Base-by-base conservation (phyloP, 2,797 vertebrate genomes). In the Nasua narica region DNA sequence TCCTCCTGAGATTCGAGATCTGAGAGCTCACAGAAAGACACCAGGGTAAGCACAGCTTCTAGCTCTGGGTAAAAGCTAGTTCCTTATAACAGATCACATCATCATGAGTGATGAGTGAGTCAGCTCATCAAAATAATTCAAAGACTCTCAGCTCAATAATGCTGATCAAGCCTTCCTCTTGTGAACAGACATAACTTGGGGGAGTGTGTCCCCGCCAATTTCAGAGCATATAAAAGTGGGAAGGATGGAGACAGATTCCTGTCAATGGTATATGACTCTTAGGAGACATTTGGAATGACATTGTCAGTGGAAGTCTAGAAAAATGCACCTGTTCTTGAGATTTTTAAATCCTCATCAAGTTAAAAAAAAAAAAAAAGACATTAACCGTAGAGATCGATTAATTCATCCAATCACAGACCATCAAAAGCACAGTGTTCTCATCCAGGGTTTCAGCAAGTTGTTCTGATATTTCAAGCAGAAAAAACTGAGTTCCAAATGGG, bases 231-330 rank as follows among this genome's bases (percentile, higher is more conserved):
- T n/a, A 54, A 72, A 32, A n/a, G 54, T 11, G 5, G 70, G 35
- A 95, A 87, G 12, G 99, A 99, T 11, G 99, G 99, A 65, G 99
- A 99, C 0, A 99, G 99, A 14, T 99, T 99, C 99, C 99, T 99
- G 2, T 99, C 99, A 98, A 99, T 99, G 99, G 99, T 99, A 32
- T 99, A 99, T 5, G 99, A 99, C 88, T 99, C 99, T 65, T 99
- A 99, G 99, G 99, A 99, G 98, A 99, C 99, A 50, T 99, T 99
- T 0, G 99, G 99, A 94, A 97, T 76, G 12, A 87, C 90, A 18
- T 32, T 95, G 2, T 85, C 93, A 6, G 46, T 94, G 90, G 96
- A 65, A 92, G 29, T 67, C 58, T 78, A 29, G 48, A 95, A 11
- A 96, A 95, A 5, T 60, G 95, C 93, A 91, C 90, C 95, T 90